Conservation (phyloP, 35 echinoderm and acorn worm genomes). For the Apostichopus californicus region DNA sequence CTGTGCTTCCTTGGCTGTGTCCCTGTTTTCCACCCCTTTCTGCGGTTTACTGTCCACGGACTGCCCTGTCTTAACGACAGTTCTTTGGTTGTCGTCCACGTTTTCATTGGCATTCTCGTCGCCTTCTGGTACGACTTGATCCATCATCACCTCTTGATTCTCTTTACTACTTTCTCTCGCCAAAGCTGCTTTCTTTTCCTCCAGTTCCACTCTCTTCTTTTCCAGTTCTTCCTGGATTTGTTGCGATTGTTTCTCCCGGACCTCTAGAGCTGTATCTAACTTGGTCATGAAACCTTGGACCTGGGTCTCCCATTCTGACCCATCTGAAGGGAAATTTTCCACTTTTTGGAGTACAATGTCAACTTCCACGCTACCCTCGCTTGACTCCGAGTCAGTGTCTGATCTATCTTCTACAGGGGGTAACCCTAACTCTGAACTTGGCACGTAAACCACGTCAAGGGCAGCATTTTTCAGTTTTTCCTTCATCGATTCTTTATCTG, state of each 20-base stretch:
- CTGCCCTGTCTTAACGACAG: neutral
- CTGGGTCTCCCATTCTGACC: slow-evolving; percentile 83
- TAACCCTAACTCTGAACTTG: slow-evolving; percentile 65
- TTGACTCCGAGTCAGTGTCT: slow-evolving; percentile 55
- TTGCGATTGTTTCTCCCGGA: slow-evolving; percentile 51
- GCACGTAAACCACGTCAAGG: slow-evolving; percentile 73
- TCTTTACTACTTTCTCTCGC: slow-evolving; percentile 27
- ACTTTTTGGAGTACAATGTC: slow-evolving; percentile 72
- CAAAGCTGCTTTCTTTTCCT: slow-evolving; percentile 25
- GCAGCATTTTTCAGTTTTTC: slow-evolving; percentile 73
- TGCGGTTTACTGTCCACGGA: neutral
- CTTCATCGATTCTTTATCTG: neutral
- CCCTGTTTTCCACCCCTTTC: neutral
- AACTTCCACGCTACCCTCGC: slow-evolving; percentile 51
- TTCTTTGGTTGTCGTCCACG: neutral
- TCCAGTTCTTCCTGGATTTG: slow-evolving; percentile 37
- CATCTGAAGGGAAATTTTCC: slow-evolving; percentile 79
- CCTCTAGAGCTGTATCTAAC: slow-evolving; percentile 71
- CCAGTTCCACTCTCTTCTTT: slow-evolving; percentile 41
- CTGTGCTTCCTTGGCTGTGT: neutral
- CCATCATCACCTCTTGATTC: neutral
- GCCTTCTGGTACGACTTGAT: slow-evolving; percentile 1
- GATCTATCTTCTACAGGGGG: slow-evolving; percentile 38
- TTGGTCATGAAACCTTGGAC: slow-evolving; percentile 77
- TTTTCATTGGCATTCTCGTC: slow-evolving; percentile 11